A percentile compares a stretch with the other conserved stretches of the same genome.
These are phyloP conservation scores for Drosophila melanica DNA, from an alignment of 1,140 invertebrate genomes.

Conservation along the genomic window DNA sequence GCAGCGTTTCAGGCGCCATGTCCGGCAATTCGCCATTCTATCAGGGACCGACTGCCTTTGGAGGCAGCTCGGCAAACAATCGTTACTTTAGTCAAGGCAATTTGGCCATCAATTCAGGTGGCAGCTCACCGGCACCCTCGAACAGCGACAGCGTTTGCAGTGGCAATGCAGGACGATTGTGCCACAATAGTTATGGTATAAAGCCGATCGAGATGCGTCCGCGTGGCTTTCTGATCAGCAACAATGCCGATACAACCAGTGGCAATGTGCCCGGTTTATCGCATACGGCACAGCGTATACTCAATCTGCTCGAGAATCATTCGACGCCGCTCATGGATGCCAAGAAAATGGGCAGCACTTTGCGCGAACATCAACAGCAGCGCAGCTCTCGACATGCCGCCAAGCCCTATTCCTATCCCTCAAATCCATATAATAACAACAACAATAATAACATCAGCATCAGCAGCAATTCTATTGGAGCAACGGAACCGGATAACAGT, in stretches of 20 bases:
- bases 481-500: constrained; percentile 4
- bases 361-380: constrained; percentile 61
- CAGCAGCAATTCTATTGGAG: not conserved
- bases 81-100: constrained; percentile 77
- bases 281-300: constrained; percentile 88
- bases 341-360: constrained; percentile 87
- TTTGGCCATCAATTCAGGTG: constrained; percentile 47
- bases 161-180: not conserved
- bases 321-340: constrained; percentile 90
- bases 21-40: constrained; percentile 89
- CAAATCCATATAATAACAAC: not conserved
- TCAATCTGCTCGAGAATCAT: constrained; percentile 90
- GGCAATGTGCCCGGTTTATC: constrained; percentile 77
- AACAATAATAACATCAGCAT: not conserved
- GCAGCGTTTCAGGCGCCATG: constrained; percentile 30
- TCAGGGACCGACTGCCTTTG: constrained; percentile 91
- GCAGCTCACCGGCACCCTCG: constrained; percentile 45
- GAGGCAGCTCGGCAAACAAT: constrained; percentile 89
- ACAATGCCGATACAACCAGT: not conserved
- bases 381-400: constrained; percentile 11
- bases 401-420: constrained; percentile 7
- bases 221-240: not conserved
- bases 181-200: constrained; percentile 41
- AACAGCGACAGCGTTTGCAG: constrained; percentile 28
- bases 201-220: constrained; percentile 60